These are phyloP conservation scores for Phocides pigmalion DNA, from an alignment of 1,140 invertebrate genomes.

Conservation along the genomic window DNA sequence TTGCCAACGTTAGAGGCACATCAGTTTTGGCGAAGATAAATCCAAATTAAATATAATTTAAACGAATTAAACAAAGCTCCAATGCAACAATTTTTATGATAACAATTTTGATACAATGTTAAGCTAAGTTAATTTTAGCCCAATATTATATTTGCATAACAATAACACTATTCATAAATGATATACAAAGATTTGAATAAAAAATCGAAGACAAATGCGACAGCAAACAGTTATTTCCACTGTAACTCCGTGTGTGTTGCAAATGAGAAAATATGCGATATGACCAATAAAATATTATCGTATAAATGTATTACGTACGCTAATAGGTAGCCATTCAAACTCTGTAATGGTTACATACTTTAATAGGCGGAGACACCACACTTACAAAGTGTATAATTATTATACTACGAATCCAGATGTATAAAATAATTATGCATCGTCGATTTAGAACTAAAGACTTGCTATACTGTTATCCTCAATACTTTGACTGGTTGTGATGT, in stretches of 20 bases:
- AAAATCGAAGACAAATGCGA: constrained; percentile 28
- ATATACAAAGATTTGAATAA: constrained; percentile 22
- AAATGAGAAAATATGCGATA: constrained; percentile 60
- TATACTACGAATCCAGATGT: constrained; percentile 80
- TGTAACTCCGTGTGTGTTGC: constrained; percentile 49
- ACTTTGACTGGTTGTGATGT: constrained; percentile 66
- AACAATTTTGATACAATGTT: constrained; percentile 20
- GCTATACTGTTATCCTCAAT: constrained; percentile 52
- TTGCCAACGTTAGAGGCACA: constrained; percentile 40
- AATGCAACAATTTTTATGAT: constrained; percentile 42
- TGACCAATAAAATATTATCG: constrained; percentile 65
- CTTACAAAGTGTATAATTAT: constrained; percentile 82
- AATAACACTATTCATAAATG: constrained; percentile 33
- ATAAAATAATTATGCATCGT: constrained; percentile 78
- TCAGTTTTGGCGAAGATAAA: constrained; percentile 22
- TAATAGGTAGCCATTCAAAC: constrained; percentile 78
- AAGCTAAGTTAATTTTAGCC: constrained; percentile 12
- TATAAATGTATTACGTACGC: constrained; percentile 76
- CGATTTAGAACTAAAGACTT: constrained; percentile 66
- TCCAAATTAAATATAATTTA: constrained; percentile 27
- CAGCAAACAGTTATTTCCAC: constrained; percentile 40
- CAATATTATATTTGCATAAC: constrained; percentile 33
- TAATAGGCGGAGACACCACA: constrained; percentile 82
- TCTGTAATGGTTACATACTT: constrained; percentile 77
- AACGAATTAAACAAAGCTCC: constrained; percentile 33